These are phyloP conservation scores for Tigriopus japonicus DNA, from an alignment of 1,140 invertebrate genomes.

Conservation along the genomic window DNA sequence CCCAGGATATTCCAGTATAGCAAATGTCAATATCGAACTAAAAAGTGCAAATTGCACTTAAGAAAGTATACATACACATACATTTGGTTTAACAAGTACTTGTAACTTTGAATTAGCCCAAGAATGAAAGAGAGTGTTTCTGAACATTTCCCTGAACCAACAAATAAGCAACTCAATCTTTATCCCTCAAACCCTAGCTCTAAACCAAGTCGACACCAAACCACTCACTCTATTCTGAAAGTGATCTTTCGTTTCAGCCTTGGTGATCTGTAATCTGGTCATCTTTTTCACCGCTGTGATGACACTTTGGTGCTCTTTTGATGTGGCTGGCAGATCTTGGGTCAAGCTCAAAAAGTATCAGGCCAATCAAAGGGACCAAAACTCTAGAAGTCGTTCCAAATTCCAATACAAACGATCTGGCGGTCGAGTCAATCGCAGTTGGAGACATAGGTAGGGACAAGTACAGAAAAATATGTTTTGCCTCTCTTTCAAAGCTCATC, in stretches of 20 bases:
- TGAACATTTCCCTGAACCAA: too few species aligned
- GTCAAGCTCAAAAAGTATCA: slow-evolving; percentile 83
- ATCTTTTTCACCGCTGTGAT: slow-evolving; percentile 50
- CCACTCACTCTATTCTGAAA: neutral
- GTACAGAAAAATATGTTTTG: neutral
- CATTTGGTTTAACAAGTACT: too few species aligned
- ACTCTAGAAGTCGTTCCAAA: slow-evolving; percentile 32
- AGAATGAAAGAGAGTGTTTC: too few species aligned
- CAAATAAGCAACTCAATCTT: too few species aligned
- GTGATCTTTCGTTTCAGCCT: slow-evolving; percentile 31
- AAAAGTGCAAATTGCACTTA: too few species aligned
- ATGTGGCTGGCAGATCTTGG: slow-evolving; percentile 70
- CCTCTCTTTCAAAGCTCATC: neutral
- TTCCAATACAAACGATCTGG: slow-evolving; percentile 57
- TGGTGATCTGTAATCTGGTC: slow-evolving; percentile 59
- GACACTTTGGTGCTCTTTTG: slow-evolving; percentile 71
- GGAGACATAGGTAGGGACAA: slow-evolving; percentile 52
- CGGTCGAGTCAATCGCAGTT: slow-evolving; percentile 51
- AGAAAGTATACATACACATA: too few species aligned
- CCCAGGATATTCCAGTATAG: too few species aligned
- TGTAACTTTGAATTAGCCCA: too few species aligned
- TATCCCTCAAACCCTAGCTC: neutral
- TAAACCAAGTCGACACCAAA: neutral
- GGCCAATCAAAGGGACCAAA: slow-evolving; percentile 52
- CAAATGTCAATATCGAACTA: too few species aligned